These are phyloP conservation scores for Stichopus chloronotus DNA, from an alignment of 35 echinoderm and acorn worm genomes.

Conservation along the genomic window DNA sequence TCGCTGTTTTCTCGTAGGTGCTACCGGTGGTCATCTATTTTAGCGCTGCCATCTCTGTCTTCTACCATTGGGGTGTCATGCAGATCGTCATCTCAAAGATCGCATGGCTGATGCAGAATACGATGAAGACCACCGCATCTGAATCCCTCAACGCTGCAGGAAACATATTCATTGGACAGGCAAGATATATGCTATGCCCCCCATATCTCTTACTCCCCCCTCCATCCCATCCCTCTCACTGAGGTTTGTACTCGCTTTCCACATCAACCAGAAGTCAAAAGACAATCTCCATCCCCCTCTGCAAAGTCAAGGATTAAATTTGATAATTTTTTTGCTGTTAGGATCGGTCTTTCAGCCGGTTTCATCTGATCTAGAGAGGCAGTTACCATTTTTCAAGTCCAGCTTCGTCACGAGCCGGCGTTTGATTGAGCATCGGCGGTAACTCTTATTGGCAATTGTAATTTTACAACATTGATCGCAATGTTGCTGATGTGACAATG, in stretches of 20 bases:
- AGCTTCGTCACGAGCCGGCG: too few species aligned
- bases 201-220: background rate
- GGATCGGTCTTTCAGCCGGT: background rate
- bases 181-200: background rate
- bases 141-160: slow-evolving; percentile 91
- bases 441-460: too few species aligned
- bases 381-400: too few species aligned
- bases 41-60: slow-evolving; percentile 66
- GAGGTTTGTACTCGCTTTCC: background rate
- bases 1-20: slow-evolving; percentile 46
- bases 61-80: slow-evolving; percentile 86
- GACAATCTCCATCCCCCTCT: background rate
- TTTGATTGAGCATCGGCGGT: too few species aligned
- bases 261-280: background rate
- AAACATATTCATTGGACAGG: slow-evolving; percentile 94
- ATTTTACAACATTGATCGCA: too few species aligned
- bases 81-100: slow-evolving; percentile 79
- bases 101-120: slow-evolving; percentile 81
- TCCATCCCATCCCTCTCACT: background rate
- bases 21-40: slow-evolving; percentile 87
- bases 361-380: background rate
- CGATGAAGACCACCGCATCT: slow-evolving; percentile 83
- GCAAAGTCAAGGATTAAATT: background rate
- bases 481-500: too few species aligned
- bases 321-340: background rate